Base-by-base conservation (phyloP, 2,113 vertebrate genomes). In the Trochalopteron elliotii region DNA sequence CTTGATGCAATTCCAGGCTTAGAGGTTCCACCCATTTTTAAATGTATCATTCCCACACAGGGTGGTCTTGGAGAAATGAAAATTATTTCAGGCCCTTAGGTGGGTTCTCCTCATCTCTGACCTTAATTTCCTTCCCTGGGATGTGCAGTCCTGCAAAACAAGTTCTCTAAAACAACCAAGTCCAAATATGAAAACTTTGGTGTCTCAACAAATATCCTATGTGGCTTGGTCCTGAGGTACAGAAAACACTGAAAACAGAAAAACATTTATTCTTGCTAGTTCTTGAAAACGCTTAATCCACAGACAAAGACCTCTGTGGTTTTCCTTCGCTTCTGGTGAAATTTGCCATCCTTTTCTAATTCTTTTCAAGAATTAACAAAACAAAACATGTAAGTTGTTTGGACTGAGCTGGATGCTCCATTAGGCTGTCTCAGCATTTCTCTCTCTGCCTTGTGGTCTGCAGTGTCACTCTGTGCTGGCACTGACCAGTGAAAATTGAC, bases 341-440 rank as follows among this genome's bases (percentile, higher is more conserved):
- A 89, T 94, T 27, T 65, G 44, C 64, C 76, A 92, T 84, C 12
- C 65, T 92, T 81, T 96, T 64, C 60, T 72, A 86, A 81, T 81
- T 90, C 72, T 89, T 93, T 90, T 88, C 44, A 94, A 93, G 90
- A 87, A 93, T 63, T 83, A 70, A 77, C 71, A 90, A 92, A 96
- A 63, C 68, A 83, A 95, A 83, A 50, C 60, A 84, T 5, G 5
- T 27, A 61, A 86, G 20, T 37, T 61, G 53, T 55, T 78, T 74
- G 77, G 49, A n/a, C 49, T 78, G 42, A 84, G 69, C 55, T n/a
- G 16, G 59, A 83, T 4, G 33, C 59, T 78, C 40, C 44, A 39
- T 68, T 60, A 80, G 68, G 42, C 75, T 88, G 52, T 63, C 30
- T 96, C 90, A 55, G 82, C 75, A 68, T 24, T 91, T 50, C 39